Evolutionary conservation across 35 echinoderm and acorn worm species (phyloP), one percentile per base, ranked within the genome.

Genomic region (Ptychodera flava): DNA sequence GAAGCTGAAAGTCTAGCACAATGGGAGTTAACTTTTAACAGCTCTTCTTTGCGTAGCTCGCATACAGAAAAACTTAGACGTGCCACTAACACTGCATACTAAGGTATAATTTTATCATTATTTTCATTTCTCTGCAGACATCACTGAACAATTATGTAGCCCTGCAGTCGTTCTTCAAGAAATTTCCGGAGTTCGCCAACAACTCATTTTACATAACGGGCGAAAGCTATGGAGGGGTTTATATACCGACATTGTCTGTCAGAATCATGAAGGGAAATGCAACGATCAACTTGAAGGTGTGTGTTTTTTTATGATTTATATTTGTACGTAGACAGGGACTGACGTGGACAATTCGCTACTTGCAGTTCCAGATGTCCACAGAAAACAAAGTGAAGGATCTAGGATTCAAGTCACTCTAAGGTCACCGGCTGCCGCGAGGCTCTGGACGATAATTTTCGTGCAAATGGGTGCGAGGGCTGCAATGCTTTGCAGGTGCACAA

Each of bases 201-300:
- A 22, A 83, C 14, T 35, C 33, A 30, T 33, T 34, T 33, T 32
- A 35, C 82, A 15, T 33, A 10, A 33, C 27, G n/a, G n/a, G 79
- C 15, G 35, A 27, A 30, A 32, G 27, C 2, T 34, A 33, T 83
- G 89, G 35, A 36, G 95, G 95, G 0, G 82, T 93, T 29, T 97
- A 97, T 77, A 84, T 93, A 35, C 95, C 95, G 80, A 93, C 90
- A 0, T 87, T 97, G 16, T 86, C 89, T 16, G 52, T 88, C 27
- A 31, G 86, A 86, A 84, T 97, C 1, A 35, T 91, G 34, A 80
- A 97, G 34, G 89, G 91, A 28, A 84, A 93, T 81, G 81, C 80
- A 30, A 81, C 80, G 1, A 89, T 97, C 35, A 97, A 93, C 31
- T 81, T 97, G 2, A 32, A 95, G 87, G 90, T 95, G 53, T 10